A percentile compares a stretch with the other conserved stretches of the same genome.
Conservation (phyloP, 2,888 invertebrate species). For the Dicycla oo region DNA sequence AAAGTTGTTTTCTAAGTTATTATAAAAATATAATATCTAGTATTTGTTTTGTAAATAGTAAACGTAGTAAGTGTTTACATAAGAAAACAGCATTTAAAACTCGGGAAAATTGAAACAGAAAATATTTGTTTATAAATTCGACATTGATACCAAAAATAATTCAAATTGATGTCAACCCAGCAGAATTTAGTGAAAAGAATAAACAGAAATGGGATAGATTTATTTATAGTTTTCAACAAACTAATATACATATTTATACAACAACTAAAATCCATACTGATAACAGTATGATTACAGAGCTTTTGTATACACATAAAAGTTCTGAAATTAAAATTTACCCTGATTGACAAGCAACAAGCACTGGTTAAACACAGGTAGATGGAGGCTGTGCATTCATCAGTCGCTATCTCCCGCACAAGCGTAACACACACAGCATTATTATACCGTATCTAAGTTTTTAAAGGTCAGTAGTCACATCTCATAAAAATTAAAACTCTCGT, state of each 20-base stretch:
- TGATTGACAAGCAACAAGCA: background rate
- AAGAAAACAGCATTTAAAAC: background rate
- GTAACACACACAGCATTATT: background rate
- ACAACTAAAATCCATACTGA: background rate
- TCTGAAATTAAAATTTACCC: background rate
- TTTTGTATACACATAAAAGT: background rate
- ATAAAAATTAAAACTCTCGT: background rate
- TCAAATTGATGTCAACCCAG: background rate
- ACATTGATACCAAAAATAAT: background rate
- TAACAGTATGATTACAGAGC: too few relatives aligned
- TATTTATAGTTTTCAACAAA: too few relatives aligned
- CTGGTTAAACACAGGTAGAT: background rate
- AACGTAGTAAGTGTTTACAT: slow-evolving; percentile 7
- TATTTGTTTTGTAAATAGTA: slow-evolving; percentile 48
- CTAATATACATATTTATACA: too few relatives aligned
- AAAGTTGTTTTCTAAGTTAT: slow-evolving; percentile 46
- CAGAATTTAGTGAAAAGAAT: background rate
- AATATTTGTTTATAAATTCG: background rate
- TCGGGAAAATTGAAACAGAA: background rate
- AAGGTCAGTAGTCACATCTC: background rate
- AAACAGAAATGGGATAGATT: too few relatives aligned
- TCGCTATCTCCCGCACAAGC: background rate
- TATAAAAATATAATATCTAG: slow-evolving; percentile 26
- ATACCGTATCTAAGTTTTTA: too few relatives aligned
- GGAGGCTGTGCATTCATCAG: slow-evolving; percentile 10